phyloP scores from a whole-genome alignment of 2,797 vertebrate species.

The Melanotaenia maccullochi region DNA sequence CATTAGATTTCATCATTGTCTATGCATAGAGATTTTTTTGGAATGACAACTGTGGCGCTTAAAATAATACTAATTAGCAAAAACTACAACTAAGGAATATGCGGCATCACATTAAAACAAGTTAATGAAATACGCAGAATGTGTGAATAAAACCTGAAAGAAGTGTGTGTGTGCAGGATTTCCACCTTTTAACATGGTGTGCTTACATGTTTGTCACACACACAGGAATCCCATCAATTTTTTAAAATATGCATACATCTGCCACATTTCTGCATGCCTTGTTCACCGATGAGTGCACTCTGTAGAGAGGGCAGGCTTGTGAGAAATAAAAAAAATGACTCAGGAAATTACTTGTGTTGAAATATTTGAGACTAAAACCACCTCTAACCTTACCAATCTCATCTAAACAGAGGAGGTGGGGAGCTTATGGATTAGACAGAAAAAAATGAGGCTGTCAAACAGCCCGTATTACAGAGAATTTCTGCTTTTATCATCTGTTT shows the following conservation, averaged over 20 bases:
- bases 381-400: too few species aligned
- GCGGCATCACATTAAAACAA: neutral
- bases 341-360: neutral
- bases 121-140: slow-evolving; percentile 7
- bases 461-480: neutral
- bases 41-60: slow-evolving; percentile 6
- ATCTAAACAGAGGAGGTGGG: neutral
- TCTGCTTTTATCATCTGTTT: neutral
- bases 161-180: slow-evolving; percentile 7
- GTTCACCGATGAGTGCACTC: slow-evolving; percentile 5
- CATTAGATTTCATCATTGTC: slow-evolving; percentile 57
- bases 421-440: slow-evolving; percentile 16
- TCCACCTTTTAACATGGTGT: neutral
- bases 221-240: slow-evolving; percentile 10
- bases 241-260: neutral
- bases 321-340: neutral
- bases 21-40: slow-evolving; percentile 20
- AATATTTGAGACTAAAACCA: neutral
- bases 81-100: neutral
- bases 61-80: slow-evolving; percentile 28
- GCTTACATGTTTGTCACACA: slow-evolving; percentile 11
- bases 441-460: too few species aligned
- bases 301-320: neutral
- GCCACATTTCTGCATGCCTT: slow-evolving; percentile 17
- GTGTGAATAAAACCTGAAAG: neutral